phyloP scores from a whole-genome alignment of 2,888 invertebrate genomes.

The Eledona agricola region DNA sequence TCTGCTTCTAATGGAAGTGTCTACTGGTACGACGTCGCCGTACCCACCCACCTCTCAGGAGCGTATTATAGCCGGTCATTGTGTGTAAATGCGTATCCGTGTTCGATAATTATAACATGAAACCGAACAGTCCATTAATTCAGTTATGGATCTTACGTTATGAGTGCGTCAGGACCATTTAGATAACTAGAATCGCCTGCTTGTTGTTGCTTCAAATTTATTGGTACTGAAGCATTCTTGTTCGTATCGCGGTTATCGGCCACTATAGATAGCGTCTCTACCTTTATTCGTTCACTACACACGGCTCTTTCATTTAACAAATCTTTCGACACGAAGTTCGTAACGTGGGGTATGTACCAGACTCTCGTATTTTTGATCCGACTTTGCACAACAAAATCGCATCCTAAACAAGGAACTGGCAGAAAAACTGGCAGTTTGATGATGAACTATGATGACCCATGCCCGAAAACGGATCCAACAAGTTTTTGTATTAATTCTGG shows the following conservation, averaged over 20 bases:
- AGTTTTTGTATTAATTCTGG: too few species aligned
- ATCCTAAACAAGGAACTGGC: too few species aligned
- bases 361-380: too few species aligned
- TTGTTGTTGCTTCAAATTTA: conserved; percentile 28
- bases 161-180: conserved; percentile 51
- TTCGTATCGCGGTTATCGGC: conserved; percentile 15
- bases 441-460: too few species aligned
- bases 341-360: too few species aligned
- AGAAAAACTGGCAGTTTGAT: too few species aligned
- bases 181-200: conserved; percentile 46
- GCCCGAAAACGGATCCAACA: too few species aligned
- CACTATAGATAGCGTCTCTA: conserved; percentile 6
- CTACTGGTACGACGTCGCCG: conserved; percentile 19
- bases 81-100: conserved; percentile 61
- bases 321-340: too few species aligned
- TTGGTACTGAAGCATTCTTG: conserved; percentile 14
- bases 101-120: conserved; percentile 60
- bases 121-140: conserved; percentile 57
- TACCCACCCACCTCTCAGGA: conserved; percentile 41
- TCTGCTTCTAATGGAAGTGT: conserved; percentile 32
- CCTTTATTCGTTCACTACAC: too few species aligned
- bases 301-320: too few species aligned
- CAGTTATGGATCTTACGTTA: conserved; percentile 54
- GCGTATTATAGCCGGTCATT: conserved; percentile 54
- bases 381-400: too few species aligned